Evolutionary conservation across 2,797 vertebrate genomes (phyloP), one percentile per base, ranked within the genome.

Genomic region (Picus viridis): DNA sequence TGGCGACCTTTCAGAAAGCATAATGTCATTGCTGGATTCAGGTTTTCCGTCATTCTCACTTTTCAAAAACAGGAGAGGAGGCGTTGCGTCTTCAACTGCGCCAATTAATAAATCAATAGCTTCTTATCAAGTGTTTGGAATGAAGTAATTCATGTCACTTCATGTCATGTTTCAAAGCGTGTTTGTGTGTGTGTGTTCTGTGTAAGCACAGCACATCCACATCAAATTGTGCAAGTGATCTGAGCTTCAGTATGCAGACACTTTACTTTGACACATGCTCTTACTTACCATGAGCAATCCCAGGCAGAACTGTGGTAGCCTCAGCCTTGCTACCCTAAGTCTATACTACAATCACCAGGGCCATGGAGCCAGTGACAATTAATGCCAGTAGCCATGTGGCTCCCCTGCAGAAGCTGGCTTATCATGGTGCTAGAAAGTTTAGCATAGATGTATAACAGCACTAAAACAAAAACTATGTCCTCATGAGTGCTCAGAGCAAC

Each of bases 161-260:
- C 10, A 49, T 54, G 64, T 71, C 22, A 16, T 8, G 19, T 72
- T 76, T 91, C 41, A 36, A 49, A 51, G n/a, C 20, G 34, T 84
- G 61, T 49, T 4, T 8, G 3, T 32, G 18, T 17, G 19, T 32
- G 15, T 16, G 26, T 59, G 10, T 51, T 26, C 9, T 3, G 22
- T 0, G 0, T 30, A n/a, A 74, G 29, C 41, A 61, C 13, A 26
- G 32, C 3, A 3, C 0, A 2, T 30, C 10, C 10, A 10, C 26
- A 34, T 26, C 0, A 0, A 59, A 6, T 10, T 30, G 24, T 26
- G 3, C 34, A 56, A 12, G 9, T 47, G 32, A 16, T 20, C 18
- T 47, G 47, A 63, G 30, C 36, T 80, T 24, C 43, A 20, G 14
- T 34, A 14, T 12, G 10, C 27, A 8, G 47, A 20, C 15, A 2